These are phyloP conservation scores for Glyphotaelius pellucidus DNA, from an alignment of 2,888 invertebrate species.

Conservation along the genomic window DNA sequence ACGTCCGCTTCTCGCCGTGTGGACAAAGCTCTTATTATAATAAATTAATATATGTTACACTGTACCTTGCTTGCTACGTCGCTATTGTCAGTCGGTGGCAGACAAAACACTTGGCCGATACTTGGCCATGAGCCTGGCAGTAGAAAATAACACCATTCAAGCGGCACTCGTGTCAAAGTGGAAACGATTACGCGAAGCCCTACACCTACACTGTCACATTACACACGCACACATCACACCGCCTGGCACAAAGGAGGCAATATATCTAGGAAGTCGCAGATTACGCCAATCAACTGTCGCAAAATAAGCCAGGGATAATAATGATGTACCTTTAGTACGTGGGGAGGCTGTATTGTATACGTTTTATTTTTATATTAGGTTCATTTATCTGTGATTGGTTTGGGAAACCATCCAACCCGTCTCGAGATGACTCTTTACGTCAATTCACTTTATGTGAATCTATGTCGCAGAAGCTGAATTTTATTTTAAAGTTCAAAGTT, in stretches of 20 bases:
- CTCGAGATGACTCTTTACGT: neutral
- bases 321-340: neutral
- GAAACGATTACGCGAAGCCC: neutral
- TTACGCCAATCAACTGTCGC: conserved; percentile 28
- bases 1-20: too few species aligned
- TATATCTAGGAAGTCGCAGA: conserved; percentile 25
- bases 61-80: neutral
- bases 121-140: neutral
- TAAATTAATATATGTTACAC: neutral
- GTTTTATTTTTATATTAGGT: neutral
- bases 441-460: neutral
- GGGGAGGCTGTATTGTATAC: neutral
- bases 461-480: neutral
- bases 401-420: neutral
- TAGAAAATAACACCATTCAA: neutral
- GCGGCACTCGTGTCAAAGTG: neutral
- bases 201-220: neutral
- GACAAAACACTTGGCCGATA: neutral
- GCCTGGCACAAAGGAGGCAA: neutral
- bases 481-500: neutral
- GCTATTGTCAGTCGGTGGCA: neutral
- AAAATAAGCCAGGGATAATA: neutral
- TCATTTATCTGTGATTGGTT: neutral
- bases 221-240: neutral
- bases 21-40: neutral